phyloP scores from a whole-genome alignment of 2,888 invertebrate genomes.

The Nomada flava region DNA sequence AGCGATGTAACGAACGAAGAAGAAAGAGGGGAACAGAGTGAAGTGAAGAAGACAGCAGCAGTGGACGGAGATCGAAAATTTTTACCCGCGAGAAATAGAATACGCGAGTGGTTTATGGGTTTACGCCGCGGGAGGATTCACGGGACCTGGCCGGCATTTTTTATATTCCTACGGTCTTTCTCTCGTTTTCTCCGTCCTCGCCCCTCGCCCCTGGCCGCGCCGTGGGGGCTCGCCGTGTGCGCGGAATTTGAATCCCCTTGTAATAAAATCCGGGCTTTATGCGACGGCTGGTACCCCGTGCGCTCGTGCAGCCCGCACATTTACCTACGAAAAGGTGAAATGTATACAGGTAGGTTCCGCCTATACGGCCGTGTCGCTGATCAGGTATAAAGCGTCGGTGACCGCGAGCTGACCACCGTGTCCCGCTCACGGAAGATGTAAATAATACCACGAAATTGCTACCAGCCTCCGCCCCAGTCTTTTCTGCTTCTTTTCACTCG shows the following conservation, averaged over 20 bases:
- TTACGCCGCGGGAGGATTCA: slow-evolving; percentile 71
- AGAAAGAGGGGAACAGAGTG: not conserved
- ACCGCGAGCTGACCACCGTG: slow-evolving; percentile 62
- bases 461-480: slow-evolving; percentile 66
- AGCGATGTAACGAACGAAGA: not conserved
- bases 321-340: slow-evolving; percentile 73
- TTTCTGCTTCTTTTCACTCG: slow-evolving; percentile 40
- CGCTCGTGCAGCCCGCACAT: slow-evolving; percentile 64
- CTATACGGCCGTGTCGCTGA: slow-evolving; percentile 54
- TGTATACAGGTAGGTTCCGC: slow-evolving; percentile 65
- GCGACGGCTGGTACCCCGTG: slow-evolving; percentile 76
- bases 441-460: slow-evolving; percentile 79
- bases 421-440: slow-evolving; percentile 71
- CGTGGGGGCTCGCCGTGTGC: slow-evolving; percentile 75
- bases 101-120: slow-evolving; percentile 80
- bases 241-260: slow-evolving; percentile 84
- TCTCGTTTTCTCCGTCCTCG: slow-evolving; percentile 63
- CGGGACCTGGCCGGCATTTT: slow-evolving; percentile 68
- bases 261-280: slow-evolving; percentile 84
- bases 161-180: slow-evolving; percentile 71
- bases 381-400: slow-evolving; percentile 66
- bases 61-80: slow-evolving; percentile 75
- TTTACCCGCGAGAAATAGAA: slow-evolving; percentile 81
- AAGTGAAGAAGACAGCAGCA: not conserved
- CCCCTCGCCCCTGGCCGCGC: slow-evolving; percentile 51